These are phyloP conservation scores for Scomber japonicus DNA, from an alignment of 2,113 vertebrate genomes.

Conservation along the genomic window DNA sequence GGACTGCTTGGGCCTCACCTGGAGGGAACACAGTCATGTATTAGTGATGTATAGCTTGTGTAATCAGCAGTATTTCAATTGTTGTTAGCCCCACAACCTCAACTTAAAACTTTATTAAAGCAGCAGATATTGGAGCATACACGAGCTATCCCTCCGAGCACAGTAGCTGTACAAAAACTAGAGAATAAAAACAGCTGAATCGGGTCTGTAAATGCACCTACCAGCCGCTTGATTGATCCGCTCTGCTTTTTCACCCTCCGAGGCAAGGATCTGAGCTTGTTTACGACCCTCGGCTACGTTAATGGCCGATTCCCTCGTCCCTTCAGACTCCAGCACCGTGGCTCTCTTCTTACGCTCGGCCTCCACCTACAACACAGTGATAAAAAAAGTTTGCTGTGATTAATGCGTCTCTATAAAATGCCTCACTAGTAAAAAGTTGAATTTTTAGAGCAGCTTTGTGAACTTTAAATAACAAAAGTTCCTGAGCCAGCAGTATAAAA, in stretches of 20 bases:
- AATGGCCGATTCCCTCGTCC: conserved; percentile 92
- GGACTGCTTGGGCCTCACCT: conserved; percentile 94
- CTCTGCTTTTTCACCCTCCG: conserved; percentile 92
- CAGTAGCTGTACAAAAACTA: background rate
- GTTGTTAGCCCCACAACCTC: background rate
- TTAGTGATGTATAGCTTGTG: background rate
- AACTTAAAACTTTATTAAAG: background rate
- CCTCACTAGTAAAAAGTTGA: background rate
- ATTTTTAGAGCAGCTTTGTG: background rate
- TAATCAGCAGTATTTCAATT: background rate
- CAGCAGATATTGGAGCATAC: background rate
- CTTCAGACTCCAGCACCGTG: conserved; percentile 95
- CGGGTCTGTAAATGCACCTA: conserved; percentile 65
- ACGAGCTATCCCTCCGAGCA: background rate
- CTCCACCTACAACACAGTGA: conserved; percentile 87
- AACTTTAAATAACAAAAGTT: too few species aligned
- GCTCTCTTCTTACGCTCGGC: conserved; percentile 95
- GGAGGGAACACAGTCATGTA: conserved; percentile 1
- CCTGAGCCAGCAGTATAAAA: too few species aligned
- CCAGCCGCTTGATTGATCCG: conserved; percentile 95
- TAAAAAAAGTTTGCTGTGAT: background rate
- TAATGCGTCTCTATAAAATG: background rate
- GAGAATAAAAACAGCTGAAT: background rate
- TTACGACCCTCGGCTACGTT: conserved; percentile 95
- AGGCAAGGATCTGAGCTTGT: conserved; percentile 95